Conservation (phyloP, 1,140 invertebrate species). For the Plectus sambesii region DNA sequence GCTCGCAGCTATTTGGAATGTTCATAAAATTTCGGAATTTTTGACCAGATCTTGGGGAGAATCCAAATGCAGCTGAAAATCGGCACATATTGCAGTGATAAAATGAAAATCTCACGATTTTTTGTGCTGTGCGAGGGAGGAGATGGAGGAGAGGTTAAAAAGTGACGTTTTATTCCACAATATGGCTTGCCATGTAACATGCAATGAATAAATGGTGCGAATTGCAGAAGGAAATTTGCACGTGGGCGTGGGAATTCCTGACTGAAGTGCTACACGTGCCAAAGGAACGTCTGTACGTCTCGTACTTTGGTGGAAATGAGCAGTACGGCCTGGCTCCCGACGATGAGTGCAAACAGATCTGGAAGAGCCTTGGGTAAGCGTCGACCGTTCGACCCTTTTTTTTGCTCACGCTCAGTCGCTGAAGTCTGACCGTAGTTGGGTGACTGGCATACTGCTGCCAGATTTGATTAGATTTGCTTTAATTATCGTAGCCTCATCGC, state of each 20-base stretch:
- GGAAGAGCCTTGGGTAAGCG: constrained; percentile 60
- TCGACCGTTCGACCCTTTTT: constrained; percentile 2
- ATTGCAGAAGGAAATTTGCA: constrained; percentile 74
- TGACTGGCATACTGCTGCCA: too few relatives aligned
- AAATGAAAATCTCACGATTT: not conserved
- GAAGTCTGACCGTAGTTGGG: too few relatives aligned
- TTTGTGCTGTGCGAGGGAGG: constrained; percentile 1
- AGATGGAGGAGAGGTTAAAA: too few relatives aligned
- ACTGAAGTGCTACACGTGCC: constrained; percentile 66
- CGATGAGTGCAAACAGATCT: constrained; percentile 74
- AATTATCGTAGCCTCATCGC: too few relatives aligned
- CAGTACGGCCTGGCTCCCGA: constrained; percentile 73
- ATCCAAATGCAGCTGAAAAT: too few relatives aligned
- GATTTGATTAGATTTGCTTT: too few relatives aligned
- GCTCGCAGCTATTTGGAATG: too few relatives aligned
- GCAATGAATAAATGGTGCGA: constrained; percentile 1
- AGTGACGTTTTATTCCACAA: too few relatives aligned
- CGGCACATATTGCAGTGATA: not conserved
- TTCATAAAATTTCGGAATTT: too few relatives aligned
- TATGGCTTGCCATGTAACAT: not conserved
- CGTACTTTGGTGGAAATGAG: constrained; percentile 89
- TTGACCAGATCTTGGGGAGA: too few relatives aligned
- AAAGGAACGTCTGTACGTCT: constrained; percentile 81
- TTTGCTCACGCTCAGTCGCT: not conserved
- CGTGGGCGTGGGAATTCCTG: constrained; percentile 93